These are phyloP conservation scores for Amblyopsis hoosieri DNA, from an alignment of 2,797 vertebrate genomes.

Conservation along the genomic window DNA sequence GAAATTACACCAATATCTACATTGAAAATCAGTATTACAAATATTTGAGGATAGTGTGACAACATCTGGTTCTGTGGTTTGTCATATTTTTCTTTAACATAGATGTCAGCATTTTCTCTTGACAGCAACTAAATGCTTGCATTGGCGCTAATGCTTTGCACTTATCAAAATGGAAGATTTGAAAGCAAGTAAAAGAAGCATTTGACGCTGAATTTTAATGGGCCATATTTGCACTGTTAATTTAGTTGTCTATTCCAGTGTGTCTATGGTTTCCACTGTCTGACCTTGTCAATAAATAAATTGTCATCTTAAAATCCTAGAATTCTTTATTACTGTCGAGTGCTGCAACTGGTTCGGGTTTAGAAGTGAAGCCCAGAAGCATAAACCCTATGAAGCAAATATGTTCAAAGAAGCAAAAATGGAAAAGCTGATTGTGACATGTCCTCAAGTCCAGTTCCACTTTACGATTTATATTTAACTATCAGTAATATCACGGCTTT, in stretches of 20 bases:
- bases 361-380: slow-evolving; percentile 4
- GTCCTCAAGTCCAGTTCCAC: background rate
- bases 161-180: slow-evolving; percentile 7
- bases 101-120: background rate
- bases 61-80: slow-evolving; percentile 7
- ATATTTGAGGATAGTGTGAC: background rate
- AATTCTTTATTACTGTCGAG: no score
- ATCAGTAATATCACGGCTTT: background rate
- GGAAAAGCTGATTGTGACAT: slow-evolving; percentile 36
- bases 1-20: background rate
- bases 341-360: background rate
- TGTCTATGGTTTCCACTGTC: slow-evolving; percentile 18
- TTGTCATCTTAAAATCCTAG: slow-evolving; percentile 22
- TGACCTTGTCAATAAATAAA: slow-evolving; percentile 17
- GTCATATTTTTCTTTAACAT: background rate
- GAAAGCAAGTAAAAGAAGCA: background rate
- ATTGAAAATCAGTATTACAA: background rate
- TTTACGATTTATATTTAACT: background rate
- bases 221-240: background rate
- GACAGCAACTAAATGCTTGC: slow-evolving; percentile 1
- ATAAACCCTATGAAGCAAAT: slow-evolving; percentile 34
- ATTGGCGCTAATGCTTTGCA: background rate
- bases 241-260: background rate
- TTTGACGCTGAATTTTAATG: background rate
- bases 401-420: slow-evolving; percentile 35